phyloP scores from a whole-genome alignment of 2,113 vertebrate species.

The Sula dactylatra region DNA sequence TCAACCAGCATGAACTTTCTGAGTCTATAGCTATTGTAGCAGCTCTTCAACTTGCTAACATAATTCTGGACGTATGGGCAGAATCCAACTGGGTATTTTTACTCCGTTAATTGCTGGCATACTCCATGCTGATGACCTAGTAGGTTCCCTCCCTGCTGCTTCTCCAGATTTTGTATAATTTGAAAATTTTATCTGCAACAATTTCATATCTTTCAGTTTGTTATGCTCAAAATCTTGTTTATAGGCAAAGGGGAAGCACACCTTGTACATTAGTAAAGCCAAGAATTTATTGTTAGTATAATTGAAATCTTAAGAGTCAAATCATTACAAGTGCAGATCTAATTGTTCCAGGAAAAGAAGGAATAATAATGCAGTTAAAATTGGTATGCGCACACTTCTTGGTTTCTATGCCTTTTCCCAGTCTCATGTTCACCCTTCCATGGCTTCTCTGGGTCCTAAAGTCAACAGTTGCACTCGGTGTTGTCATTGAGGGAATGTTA shows the following conservation, averaged over 20 bases:
- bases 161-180: not conserved
- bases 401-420: not conserved
- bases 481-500: not conserved
- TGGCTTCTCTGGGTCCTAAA: not conserved
- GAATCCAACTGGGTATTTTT: not conserved
- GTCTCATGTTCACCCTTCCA: not conserved
- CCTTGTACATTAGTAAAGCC: not conserved
- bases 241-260: not conserved
- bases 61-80: not conserved
- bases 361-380: not conserved
- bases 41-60: not conserved
- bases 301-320: not conserved
- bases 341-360: not conserved
- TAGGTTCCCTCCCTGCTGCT: not conserved
- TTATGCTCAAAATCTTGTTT: not conserved
- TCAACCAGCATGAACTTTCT: not conserved
- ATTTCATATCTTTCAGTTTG: not conserved
- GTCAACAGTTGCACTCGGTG: not conserved
- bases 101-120: not conserved
- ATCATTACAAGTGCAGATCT: not conserved
- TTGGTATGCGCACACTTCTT: not conserved
- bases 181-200: not conserved
- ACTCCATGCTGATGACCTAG: not conserved
- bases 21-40: not conserved
- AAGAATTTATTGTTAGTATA: not conserved